Base-by-base conservation (phyloP, 2,797 vertebrate species). In the Ciconia nigra region DNA sequence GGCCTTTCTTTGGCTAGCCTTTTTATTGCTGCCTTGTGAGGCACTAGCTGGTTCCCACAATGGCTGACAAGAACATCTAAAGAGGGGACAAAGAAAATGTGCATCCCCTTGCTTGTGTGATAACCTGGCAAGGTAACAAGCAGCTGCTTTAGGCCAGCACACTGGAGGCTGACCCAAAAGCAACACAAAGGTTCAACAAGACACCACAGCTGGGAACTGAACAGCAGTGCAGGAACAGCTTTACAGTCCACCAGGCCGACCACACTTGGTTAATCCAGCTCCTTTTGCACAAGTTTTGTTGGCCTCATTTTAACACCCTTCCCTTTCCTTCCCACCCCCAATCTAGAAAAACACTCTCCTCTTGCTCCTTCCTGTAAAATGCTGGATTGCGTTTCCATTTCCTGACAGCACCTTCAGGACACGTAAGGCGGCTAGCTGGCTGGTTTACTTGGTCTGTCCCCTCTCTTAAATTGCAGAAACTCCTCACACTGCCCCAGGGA, bases 341-440 rank as follows among this genome's bases (percentile, higher is more conserved):
- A 1, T 33, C 29, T n/a, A 57, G 58, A 49, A 37, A 44, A 67
- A 7, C 7, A 31, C 28, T 31, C 33, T 39, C 49, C 20, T 31
- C 12, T 57, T 33, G 15, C 33, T 41, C 22, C 55, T 70, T 57
- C 20, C 61, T 0, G 0, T 54, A 21, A 83, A 22, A 80, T 13
- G 12, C 8, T 71, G 41, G 46, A 37, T 12, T 84, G 35, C 8
- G 8, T 57, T 94, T 82, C 51, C 33, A 33, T 49, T 79, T 86
- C 41, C 62, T 69, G 66, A 28, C 3, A 10, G 81, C 35, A 17
- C 52, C 33, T 62, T 55, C 21, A 74, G 69, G 61, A 54, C 42
- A 31, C 0, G 2, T 10, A 41, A 72, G n/a, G 67, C 22, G 11
- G 52, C 20, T 14, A 33, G 25, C 25, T 0, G 2, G 90, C 37